Conservation (phyloP, 1,140 invertebrate genomes). For the Carcinoscorpius rotundicauda region DNA sequence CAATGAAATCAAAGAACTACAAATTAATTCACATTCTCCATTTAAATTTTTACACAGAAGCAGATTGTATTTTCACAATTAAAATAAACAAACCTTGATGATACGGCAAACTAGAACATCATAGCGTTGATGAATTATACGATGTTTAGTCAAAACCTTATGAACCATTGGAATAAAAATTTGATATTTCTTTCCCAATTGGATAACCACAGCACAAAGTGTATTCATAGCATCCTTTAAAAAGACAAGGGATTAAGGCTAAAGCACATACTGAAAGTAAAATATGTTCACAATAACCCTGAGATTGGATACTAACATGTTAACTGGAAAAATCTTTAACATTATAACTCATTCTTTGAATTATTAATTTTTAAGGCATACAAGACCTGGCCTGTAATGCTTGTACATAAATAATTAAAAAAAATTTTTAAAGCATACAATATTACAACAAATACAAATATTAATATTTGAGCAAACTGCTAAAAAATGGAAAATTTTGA, state of each 20-base stretch:
- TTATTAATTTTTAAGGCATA: too few species aligned
- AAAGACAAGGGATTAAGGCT: background rate
- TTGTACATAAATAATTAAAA: too few species aligned
- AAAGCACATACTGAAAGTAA: too few species aligned
- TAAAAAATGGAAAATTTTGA: background rate
- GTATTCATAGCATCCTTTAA: conserved; percentile 68
- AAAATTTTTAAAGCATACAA: too few species aligned
- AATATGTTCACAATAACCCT: too few species aligned
- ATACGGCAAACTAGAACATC: conserved; percentile 45
- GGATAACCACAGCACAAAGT: conserved; percentile 69
- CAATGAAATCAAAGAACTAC: too few species aligned
- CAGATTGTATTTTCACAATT: conserved; percentile 2
- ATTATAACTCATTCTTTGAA: too few species aligned
- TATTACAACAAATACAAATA: background rate
- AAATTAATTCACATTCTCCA: too few species aligned
- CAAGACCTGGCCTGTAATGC: too few species aligned
- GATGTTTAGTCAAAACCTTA: conserved; percentile 66
- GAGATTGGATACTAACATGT: too few species aligned
- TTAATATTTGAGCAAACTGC: background rate
- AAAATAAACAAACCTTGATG: conserved; percentile 37
- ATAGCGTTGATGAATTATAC: conserved; percentile 66
- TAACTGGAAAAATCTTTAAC: too few species aligned
- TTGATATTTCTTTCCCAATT: conserved; percentile 77
- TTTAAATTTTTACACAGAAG: too few species aligned
- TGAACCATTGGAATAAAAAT: conserved; percentile 87